Conservation (phyloP, 2,797 vertebrate genomes). For the Gymnothorax reevesii region DNA sequence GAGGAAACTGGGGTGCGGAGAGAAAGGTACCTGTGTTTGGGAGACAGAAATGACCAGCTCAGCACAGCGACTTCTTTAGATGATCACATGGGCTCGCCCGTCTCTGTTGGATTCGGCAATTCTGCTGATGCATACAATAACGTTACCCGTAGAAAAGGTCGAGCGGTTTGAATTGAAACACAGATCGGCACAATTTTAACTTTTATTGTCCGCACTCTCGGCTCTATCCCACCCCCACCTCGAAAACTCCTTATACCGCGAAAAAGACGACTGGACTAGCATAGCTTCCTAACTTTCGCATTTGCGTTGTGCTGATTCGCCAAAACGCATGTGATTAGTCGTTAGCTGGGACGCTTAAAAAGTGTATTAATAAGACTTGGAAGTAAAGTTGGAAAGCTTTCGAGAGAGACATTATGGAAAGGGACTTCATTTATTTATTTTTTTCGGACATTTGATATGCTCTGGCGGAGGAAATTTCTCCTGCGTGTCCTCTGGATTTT, state of each 20-base stretch:
- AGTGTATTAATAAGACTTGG: constrained; percentile 58
- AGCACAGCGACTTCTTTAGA: constrained; percentile 56
- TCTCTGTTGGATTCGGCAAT: constrained; percentile 24
- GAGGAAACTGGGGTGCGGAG: constrained; percentile 39
- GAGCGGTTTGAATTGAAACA: constrained; percentile 57
- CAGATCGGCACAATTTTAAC: constrained; percentile 50
- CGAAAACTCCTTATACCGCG: constrained; percentile 20
- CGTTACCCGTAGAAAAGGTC: constrained; percentile 52
- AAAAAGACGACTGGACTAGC: constrained; percentile 42
- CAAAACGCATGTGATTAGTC: constrained; percentile 62
- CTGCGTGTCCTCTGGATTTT: constrained; percentile 62
- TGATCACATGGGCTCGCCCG: constrained; percentile 34
- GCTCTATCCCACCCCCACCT: background rate
- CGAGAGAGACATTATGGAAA: constrained; percentile 52
- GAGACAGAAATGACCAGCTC: constrained; percentile 63
- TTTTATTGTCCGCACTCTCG: constrained; percentile 44
- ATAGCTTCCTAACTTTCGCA: constrained; percentile 49
- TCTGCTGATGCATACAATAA: constrained; percentile 55
- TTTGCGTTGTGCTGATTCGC: constrained; percentile 62
- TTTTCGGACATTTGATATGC: constrained; percentile 68
- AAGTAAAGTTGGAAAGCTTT: constrained; percentile 64
- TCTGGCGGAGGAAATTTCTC: constrained; percentile 63
- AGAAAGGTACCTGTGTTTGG: constrained; percentile 34
- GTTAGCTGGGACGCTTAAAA: constrained; percentile 52
- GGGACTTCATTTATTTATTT: constrained; percentile 61